These are phyloP conservation scores for Ectobius pallidus DNA, from an alignment of 2,888 invertebrate genomes.

Conservation along the genomic window DNA sequence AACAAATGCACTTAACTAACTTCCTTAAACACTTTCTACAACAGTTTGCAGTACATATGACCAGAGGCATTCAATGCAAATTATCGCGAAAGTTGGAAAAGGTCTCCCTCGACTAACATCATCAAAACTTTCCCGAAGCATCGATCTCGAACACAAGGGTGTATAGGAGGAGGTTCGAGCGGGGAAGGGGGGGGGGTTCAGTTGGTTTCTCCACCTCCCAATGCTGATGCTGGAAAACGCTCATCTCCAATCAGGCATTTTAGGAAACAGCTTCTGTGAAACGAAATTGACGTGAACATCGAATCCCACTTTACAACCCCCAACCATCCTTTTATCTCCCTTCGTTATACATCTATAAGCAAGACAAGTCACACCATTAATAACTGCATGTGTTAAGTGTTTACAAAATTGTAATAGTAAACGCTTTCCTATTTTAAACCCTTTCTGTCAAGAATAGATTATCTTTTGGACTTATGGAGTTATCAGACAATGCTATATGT, in stretches of 20 bases:
- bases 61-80: constrained; percentile 33
- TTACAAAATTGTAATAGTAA: not conserved
- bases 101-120: constrained; percentile 19
- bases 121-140: constrained; percentile 33
- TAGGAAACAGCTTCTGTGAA: constrained; percentile 26
- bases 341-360: not conserved
- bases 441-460: no score
- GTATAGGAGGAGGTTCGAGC: not conserved
- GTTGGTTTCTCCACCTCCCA: constrained; percentile 1
- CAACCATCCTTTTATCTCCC: not conserved
- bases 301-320: constrained; percentile 19
- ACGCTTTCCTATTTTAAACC: no score
- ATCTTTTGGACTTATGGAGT: no score
- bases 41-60: not conserved
- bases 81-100: constrained; percentile 34
- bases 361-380: not conserved
- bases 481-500: no score
- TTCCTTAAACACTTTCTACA: no score
- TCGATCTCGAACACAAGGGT: constrained; percentile 3
- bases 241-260: constrained; percentile 15
- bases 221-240: not conserved
- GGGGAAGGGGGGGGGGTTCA: not conserved
- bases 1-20: no score
- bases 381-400: not conserved
- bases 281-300: constrained; percentile 24